Percentiles rank a stretch among this genome's conserved stretches.
Conservation (phyloP, 1,140 invertebrate genomes). For the Halyomorpha halys region DNA sequence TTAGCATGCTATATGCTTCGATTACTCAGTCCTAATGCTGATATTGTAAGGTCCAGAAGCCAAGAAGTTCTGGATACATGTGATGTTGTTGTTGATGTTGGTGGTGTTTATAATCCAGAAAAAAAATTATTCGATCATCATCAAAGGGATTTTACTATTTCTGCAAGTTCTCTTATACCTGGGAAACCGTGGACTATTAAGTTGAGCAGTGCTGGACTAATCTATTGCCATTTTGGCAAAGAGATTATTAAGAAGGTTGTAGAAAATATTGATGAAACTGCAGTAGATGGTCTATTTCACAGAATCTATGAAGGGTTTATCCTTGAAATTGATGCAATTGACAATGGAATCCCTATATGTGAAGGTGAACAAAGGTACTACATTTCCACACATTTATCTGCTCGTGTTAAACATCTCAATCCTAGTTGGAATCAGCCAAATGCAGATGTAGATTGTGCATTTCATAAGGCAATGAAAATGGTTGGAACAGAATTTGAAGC, state of each 20-base stretch:
- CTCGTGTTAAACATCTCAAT: constrained; percentile 68
- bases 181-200: constrained; percentile 49
- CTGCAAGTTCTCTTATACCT: constrained; percentile 46
- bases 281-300: constrained; percentile 39
- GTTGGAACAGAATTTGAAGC: constrained; percentile 74
- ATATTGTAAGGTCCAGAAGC: constrained; percentile 67
- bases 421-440: constrained; percentile 70
- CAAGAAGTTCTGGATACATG: constrained; percentile 60
- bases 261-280: constrained; percentile 38
- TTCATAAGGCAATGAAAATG: constrained; percentile 65
- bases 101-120: constrained; percentile 70
- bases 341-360: constrained; percentile 82
- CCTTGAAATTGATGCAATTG: constrained; percentile 90
- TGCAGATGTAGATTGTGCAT: constrained; percentile 43
- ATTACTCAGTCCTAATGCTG: constrained; percentile 66
- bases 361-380: constrained; percentile 59
- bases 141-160: constrained; percentile 64
- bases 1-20: constrained; percentile 87
- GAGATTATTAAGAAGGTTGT: constrained; percentile 54
- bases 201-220: constrained; percentile 88
- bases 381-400: constrained; percentile 66
- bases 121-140: constrained; percentile 88
- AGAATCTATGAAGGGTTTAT: constrained; percentile 81
- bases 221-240: constrained; percentile 86
- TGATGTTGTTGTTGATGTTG: constrained; percentile 95